phyloP scores from a whole-genome alignment of 2,113 vertebrate species.

The Symphodus melops region DNA sequence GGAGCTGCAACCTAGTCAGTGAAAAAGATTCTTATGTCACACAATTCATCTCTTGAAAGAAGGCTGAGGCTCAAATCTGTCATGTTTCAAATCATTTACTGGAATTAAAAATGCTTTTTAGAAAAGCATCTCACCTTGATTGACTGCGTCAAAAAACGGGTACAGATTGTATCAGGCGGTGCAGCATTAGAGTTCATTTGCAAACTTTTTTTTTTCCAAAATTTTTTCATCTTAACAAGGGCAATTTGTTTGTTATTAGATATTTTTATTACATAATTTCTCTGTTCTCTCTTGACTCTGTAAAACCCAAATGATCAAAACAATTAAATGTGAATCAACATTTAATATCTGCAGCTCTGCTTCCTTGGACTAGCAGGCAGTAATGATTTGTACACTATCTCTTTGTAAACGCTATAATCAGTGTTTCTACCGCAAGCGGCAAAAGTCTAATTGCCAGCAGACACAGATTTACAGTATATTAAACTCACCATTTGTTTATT shows the following conservation, averaged over 20 bases:
- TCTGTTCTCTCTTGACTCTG: not conserved
- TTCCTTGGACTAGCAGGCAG: not conserved
- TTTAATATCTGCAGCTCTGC: constrained; percentile 11
- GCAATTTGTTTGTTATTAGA: not conserved
- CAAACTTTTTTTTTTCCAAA: not conserved
- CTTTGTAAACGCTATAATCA: constrained; percentile 24
- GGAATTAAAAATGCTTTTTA: not conserved
- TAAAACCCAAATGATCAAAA: not conserved
- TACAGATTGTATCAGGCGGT: too few species aligned
- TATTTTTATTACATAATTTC: not conserved
- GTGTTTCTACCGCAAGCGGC: constrained; percentile 15
- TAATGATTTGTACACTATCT: constrained; percentile 28
- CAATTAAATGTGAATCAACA: not conserved
- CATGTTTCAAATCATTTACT: not conserved
- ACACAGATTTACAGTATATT: not conserved
- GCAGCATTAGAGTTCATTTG: not conserved
- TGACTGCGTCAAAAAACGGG: not conserved
- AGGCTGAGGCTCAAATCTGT: constrained; percentile 5
- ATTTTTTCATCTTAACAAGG: not conserved
- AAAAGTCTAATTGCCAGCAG: constrained; percentile 16
- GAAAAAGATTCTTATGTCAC: constrained; percentile 16
- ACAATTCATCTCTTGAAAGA: not conserved
- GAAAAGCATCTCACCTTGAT: not conserved
- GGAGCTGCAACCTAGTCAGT: constrained; percentile 2
- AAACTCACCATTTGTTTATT: constrained; percentile 22